Evolutionary conservation across 1,140 invertebrate species (phyloP).

Genomic region (Lordiphosa stackelbergi): DNA sequence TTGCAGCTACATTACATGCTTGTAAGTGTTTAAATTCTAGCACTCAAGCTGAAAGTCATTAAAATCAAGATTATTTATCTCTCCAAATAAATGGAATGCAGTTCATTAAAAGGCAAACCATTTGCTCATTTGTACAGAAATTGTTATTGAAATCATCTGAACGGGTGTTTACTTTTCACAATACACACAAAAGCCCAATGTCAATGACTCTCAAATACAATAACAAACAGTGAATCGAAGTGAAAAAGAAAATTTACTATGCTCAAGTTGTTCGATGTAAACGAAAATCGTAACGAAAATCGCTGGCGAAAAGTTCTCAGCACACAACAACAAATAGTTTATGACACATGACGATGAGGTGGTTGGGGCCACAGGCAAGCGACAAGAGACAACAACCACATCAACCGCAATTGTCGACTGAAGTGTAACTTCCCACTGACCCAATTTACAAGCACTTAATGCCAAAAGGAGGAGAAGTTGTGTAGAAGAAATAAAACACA

Average conservation of each 20-base stretch:
- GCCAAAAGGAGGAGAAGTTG: conserved; percentile 72
- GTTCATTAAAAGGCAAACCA: conserved; percentile 1
- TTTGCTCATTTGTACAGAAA: neutral
- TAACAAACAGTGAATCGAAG: conserved; percentile 3
- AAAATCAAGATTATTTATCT: neutral
- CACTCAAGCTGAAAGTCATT: no score
- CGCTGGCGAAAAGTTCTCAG: conserved; percentile 57
- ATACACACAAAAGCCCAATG: neutral
- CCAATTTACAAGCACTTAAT: conserved; percentile 76
- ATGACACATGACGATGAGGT: conserved; percentile 65
- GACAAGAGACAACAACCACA: conserved; percentile 12
- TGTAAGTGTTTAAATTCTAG: no score
- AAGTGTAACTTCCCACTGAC: conserved; percentile 76
- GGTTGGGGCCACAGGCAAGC: conserved; percentile 29
- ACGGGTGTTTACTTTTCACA: neutral
- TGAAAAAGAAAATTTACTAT: conserved; percentile 23
- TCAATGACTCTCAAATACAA: conserved; percentile 4
- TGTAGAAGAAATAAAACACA: conserved; percentile 69
- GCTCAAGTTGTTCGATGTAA: conserved; percentile 33
- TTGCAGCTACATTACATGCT: no score
- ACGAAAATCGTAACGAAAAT: conserved; percentile 45
- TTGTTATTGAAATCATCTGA: conserved; percentile 7
- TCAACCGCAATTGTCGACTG: conserved; percentile 38
- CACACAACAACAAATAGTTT: conserved; percentile 55
- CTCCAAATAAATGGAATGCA: neutral